phyloP scores from a whole-genome alignment of 2,113 vertebrate species.

The Pangasianodon gigas region DNA sequence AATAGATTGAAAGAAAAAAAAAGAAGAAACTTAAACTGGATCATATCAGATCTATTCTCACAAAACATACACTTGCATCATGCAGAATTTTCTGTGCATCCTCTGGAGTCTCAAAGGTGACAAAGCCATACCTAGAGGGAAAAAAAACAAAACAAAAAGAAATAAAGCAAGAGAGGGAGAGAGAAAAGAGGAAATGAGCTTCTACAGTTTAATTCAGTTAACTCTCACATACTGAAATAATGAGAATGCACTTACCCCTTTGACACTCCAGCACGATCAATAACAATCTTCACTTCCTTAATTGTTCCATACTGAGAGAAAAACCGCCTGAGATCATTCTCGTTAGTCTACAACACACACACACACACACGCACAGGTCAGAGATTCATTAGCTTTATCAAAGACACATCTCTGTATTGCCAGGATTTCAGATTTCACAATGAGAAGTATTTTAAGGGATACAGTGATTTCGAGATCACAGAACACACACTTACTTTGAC shows the following conservation, averaged over 20 bases:
- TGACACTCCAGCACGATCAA: constrained; percentile 80
- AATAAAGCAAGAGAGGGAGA: not conserved
- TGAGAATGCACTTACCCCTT: constrained; percentile 75
- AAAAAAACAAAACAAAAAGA: not conserved
- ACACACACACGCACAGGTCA: not conserved
- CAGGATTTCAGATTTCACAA: not conserved
- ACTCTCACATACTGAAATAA: not conserved
- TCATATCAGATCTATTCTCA: not conserved
- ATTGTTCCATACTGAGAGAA: constrained; percentile 84
- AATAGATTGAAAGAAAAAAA: not conserved
- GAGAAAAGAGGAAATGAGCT: not conserved
- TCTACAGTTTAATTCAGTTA: not conserved
- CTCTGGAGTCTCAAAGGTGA: constrained; percentile 86
- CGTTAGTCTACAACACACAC: constrained; percentile 75
- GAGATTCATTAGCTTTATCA: not conserved
- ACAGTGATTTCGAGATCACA: constrained; percentile 2
- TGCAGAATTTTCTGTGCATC: constrained; percentile 84
- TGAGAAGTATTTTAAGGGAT: not conserved
- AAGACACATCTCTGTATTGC: not conserved
- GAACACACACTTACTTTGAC: constrained; percentile 72
- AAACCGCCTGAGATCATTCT: constrained; percentile 79
- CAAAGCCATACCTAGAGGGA: constrained; percentile 82
- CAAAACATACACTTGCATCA: constrained; percentile 72
- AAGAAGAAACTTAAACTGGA: not conserved
- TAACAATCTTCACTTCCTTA: constrained; percentile 88